Evolutionary conservation across 2,113 vertebrate species (phyloP).

Genomic region (Rafetus swinhoei): DNA sequence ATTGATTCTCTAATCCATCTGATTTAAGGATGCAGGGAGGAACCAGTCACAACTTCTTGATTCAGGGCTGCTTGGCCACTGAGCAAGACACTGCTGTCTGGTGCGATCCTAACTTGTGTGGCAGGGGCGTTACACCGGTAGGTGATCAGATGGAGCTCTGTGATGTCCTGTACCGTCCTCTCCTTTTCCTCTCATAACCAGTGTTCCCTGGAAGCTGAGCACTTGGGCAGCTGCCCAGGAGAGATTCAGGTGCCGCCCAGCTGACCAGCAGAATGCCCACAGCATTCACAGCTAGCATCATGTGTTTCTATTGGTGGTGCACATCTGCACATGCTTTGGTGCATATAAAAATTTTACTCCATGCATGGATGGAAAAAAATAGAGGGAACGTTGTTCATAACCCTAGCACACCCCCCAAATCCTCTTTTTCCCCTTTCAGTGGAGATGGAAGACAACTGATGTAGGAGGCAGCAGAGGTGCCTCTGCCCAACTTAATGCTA

Average conservation of each 20-base stretch:
- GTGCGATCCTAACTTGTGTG: neutral
- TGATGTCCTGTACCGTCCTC: fast-evolving
- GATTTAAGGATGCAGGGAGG: neutral
- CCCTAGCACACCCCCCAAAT: fast-evolving
- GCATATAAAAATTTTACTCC: too few relatives aligned
- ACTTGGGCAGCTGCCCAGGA: too few relatives aligned
- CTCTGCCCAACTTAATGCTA: neutral
- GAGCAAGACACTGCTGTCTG: neutral
- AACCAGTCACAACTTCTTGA: neutral
- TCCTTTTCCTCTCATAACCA: neutral
- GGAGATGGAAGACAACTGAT: neutral
- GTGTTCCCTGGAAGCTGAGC: too few relatives aligned
- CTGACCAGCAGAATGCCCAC: too few relatives aligned
- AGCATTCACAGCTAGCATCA: too few relatives aligned
- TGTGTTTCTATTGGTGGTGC: too few relatives aligned
- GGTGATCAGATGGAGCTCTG: neutral
- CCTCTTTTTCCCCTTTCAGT: neutral
- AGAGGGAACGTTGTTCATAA: neutral
- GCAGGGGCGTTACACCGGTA: neutral
- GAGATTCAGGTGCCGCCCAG: too few relatives aligned
- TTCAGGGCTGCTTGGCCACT: neutral
- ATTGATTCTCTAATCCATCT: neutral
- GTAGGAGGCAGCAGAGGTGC: neutral
- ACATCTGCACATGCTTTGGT: too few relatives aligned
- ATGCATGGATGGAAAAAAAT: too few relatives aligned